Evolutionary conservation across 2,888 invertebrate species (phyloP).

Genomic region (Ennomos quercinarius): DNA sequence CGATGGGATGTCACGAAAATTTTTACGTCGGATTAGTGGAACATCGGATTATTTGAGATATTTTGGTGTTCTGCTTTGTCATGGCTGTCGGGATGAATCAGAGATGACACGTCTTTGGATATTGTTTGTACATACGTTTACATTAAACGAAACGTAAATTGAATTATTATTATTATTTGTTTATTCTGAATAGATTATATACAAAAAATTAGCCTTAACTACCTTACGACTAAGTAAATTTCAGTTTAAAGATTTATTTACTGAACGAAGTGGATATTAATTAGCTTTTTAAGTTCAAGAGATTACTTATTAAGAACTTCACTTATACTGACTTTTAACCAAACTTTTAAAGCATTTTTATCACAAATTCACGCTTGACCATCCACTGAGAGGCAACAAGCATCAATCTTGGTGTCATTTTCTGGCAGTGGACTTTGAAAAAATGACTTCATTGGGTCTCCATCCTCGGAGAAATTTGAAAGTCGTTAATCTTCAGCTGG

Average conservation of each 20-base stretch:
- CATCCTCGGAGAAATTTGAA: constrained; percentile 68
- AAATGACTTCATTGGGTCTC: constrained; percentile 78
- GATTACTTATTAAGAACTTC: constrained; percentile 16
- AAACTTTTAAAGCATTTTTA: constrained; percentile 37
- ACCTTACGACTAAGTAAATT: too few species aligned
- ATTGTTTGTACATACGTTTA: not conserved
- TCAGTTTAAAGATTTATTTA: too few species aligned
- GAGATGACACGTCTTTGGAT: constrained; percentile 14
- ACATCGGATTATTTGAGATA: constrained; percentile 42
- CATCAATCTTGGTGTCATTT: constrained; percentile 79
- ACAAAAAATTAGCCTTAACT: too few species aligned
- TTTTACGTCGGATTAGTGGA: constrained; percentile 51
- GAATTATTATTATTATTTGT: too few species aligned
- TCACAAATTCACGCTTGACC: constrained; percentile 54
- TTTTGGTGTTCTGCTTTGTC: constrained; percentile 32
- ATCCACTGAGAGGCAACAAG: constrained; percentile 48
- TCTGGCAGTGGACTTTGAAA: constrained; percentile 73
- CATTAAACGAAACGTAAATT: too few species aligned
- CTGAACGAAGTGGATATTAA: too few species aligned
- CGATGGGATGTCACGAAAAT: constrained; percentile 56
- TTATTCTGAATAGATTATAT: too few species aligned
- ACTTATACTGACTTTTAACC: not conserved
- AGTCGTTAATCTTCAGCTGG: constrained; percentile 72
- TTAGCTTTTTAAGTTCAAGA: not conserved
- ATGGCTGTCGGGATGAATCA: constrained; percentile 18